Evolutionary conservation across 2,113 vertebrate genomes (phyloP).

Genomic region (Macroglossus sobrinus): DNA sequence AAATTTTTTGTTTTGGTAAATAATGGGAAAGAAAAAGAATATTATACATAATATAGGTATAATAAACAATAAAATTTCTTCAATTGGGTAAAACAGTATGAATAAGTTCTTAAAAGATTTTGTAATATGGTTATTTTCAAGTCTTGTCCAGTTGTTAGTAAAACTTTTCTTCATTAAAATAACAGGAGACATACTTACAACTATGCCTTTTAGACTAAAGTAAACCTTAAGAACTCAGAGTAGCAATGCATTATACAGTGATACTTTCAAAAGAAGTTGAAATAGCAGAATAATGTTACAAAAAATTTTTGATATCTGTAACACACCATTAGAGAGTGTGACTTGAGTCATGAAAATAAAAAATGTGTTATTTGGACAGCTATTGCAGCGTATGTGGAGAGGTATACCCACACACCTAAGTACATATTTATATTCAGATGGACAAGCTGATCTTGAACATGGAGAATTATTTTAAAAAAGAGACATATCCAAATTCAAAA

Average conservation of each 20-base stretch:
- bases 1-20: background rate
- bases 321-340: conserved; percentile 39
- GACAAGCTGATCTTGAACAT: background rate
- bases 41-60: no score
- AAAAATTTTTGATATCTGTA: conserved; percentile 44
- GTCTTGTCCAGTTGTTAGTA: background rate
- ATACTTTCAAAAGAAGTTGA: conserved; percentile 21
- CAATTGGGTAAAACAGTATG: background rate
- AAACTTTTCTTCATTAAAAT: background rate
- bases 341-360: conserved; percentile 35
- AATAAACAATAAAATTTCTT: background rate
- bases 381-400: conserved; percentile 32
- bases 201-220: background rate
- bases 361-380: conserved; percentile 45
- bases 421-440: conserved; percentile 17
- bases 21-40: background rate
- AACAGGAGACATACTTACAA: background rate
- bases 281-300: conserved; percentile 22
- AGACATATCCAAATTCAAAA: background rate
- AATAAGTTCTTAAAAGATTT: background rate
- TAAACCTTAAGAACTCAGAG: background rate
- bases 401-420: background rate
- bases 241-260: conserved; percentile 18
- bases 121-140: background rate
- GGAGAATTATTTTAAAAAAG: background rate